Percentiles rank a stretch among this genome's conserved stretches.
phyloP scores from a whole-genome alignment of 2,888 invertebrate species.

The Anaspis maculata region DNA sequence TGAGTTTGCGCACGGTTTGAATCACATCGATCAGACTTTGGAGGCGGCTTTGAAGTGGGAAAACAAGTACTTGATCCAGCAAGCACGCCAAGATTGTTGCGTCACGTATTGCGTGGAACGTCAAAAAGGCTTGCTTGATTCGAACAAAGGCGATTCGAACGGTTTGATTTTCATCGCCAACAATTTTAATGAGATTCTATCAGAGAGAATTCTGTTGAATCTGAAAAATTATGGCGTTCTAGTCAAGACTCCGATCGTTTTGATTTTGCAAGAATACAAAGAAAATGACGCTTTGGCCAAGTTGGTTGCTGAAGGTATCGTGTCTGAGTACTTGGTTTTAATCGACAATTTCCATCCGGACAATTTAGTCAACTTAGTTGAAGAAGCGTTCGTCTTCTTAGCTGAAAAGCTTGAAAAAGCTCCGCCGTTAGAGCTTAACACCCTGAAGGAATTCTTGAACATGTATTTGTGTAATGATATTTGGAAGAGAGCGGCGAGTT shows the following conservation, averaged over 20 bases:
- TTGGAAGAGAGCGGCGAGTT: constrained; percentile 48
- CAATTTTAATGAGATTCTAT: constrained; percentile 24
- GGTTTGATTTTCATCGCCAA: constrained; percentile 36
- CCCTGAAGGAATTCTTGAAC: constrained; percentile 48
- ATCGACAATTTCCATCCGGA: constrained; percentile 19
- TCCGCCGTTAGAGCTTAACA: constrained; percentile 52
- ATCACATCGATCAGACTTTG: constrained; percentile 20
- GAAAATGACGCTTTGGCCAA: constrained; percentile 14
- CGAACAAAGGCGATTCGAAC: constrained; percentile 24
- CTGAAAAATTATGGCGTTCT: constrained; percentile 24
- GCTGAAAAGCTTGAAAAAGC: constrained; percentile 45
- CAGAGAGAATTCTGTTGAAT: constrained; percentile 25
- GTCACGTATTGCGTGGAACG: constrained; percentile 35
- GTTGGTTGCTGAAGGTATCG: constrained; percentile 21
- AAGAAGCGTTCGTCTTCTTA: constrained; percentile 40
- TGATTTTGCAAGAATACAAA: constrained; percentile 28
- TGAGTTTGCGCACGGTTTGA: constrained; percentile 8
- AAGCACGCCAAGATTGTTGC: constrained; percentile 20
- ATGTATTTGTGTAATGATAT: constrained; percentile 54
- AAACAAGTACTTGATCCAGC: constrained; percentile 35
- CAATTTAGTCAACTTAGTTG: constrained; percentile 21
- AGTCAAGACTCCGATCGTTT: constrained; percentile 39
- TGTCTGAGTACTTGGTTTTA: constrained; percentile 27
- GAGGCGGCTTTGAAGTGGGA: constrained; percentile 27
- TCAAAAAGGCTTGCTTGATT: constrained; percentile 22